Conservation (phyloP, 2,888 invertebrate species). For the Acrobeloides nanus region DNA sequence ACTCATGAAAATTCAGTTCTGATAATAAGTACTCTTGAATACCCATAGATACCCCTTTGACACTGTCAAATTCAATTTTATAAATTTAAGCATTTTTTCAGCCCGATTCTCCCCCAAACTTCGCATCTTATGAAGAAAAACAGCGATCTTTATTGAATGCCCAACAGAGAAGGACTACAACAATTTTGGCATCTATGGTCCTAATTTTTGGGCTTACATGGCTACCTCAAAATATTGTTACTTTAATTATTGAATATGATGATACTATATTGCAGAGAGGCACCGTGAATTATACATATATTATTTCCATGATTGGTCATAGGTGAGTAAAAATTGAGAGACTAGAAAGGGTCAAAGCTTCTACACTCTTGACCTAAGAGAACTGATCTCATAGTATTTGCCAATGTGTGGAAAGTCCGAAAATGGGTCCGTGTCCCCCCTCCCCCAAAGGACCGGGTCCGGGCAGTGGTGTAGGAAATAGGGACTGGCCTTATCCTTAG, state of each 20-base stretch:
- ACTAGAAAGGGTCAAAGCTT: not conserved
- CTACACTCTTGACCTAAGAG: not conserved
- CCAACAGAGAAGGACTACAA: constrained; percentile 36
- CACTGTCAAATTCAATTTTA: too few species aligned
- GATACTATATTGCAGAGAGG: constrained; percentile 19
- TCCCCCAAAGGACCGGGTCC: too few species aligned
- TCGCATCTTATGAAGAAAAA: too few species aligned
- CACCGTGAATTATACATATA: constrained; percentile 36
- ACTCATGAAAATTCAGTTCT: too few species aligned
- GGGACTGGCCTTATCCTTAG: too few species aligned
- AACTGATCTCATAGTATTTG: not conserved
- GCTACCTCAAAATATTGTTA: constrained; percentile 35
- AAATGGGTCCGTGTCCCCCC: too few species aligned
- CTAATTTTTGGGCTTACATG: constrained; percentile 38
- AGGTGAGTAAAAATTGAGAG: constrained; percentile 22
- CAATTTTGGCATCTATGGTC: constrained; percentile 33
- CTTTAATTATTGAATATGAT: constrained; percentile 37
- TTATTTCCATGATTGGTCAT: constrained; percentile 43
- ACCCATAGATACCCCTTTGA: too few species aligned
- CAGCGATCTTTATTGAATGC: constrained; percentile 17
- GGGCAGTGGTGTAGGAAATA: too few species aligned
- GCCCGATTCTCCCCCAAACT: too few species aligned
- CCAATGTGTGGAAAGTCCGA: too few species aligned
- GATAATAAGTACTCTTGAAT: too few species aligned
- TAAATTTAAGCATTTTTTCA: too few species aligned